Evolutionary conservation across 2,113 vertebrate genomes (phyloP).

Genomic region (Lycocorax pyrrhopterus): DNA sequence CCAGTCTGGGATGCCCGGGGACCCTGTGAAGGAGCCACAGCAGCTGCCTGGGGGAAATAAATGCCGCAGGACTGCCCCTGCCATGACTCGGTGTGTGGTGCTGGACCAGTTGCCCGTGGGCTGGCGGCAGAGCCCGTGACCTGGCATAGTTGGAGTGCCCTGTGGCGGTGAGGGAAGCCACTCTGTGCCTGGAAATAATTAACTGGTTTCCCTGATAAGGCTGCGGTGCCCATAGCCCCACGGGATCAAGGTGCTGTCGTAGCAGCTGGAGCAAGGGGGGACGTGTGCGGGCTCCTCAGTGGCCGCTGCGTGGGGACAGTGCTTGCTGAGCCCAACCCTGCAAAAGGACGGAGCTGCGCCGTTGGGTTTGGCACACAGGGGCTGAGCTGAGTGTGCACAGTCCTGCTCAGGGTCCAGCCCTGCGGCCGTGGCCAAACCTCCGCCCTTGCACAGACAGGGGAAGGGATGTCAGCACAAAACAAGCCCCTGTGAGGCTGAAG

Average conservation of each 20-base stretch:
- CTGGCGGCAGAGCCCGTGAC: not conserved
- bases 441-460: not conserved
- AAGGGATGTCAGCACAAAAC: not conserved
- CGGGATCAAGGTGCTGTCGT: not conserved
- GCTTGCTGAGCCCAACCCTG: not conserved
- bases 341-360: not conserved
- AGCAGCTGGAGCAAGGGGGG: not conserved
- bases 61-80: fast-evolving
- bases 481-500: not conserved
- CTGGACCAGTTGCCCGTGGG: not conserved
- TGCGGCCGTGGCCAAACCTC: not conserved
- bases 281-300: fast-evolving
- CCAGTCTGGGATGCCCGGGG: fast-evolving
- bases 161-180: fast-evolving
- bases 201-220: not conserved
- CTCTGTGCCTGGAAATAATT: constrained; percentile 11
- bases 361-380: not conserved
- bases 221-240: fast-evolving
- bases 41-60: not conserved
- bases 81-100: fast-evolving
- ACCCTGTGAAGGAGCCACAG: not conserved
- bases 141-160: not conserved
- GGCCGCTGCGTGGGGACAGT: not conserved
- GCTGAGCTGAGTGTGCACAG: not conserved
- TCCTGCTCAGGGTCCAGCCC: not conserved